A percentile compares a stretch with the other conserved stretches of the same genome.
These are phyloP conservation scores for Euglossa dilemma DNA, from an alignment of 1,140 invertebrate species.

Conservation along the genomic window DNA sequence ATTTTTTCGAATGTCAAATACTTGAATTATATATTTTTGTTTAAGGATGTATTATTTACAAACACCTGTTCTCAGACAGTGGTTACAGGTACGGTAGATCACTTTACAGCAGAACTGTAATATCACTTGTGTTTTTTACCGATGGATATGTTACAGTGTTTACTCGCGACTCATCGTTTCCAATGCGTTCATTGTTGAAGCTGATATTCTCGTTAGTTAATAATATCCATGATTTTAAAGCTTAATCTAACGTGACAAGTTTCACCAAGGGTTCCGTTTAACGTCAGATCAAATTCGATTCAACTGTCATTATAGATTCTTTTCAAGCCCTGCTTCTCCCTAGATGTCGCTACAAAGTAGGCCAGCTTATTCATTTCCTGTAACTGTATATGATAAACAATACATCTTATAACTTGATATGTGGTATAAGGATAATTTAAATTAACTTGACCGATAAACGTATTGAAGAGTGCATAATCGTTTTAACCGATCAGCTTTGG, in stretches of 20 bases:
- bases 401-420: background rate
- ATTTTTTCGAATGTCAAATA: background rate
- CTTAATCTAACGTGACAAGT: conserved; percentile 42
- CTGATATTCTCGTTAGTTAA: conserved; percentile 16
- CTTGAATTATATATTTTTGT: conserved; percentile 11
- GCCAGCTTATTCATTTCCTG: conserved; percentile 38
- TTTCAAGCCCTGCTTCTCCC: conserved; percentile 7
- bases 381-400: conserved; percentile 24
- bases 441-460: background rate
- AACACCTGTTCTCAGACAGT: conserved; percentile 23
- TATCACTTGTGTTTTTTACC: background rate
- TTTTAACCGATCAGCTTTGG: background rate
- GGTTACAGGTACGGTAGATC: conserved; percentile 20
- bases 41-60: conserved; percentile 10
- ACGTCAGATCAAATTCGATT: conserved; percentile 38
- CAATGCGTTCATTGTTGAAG: background rate
- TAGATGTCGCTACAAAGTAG: conserved; percentile 15
- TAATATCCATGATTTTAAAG: conserved; percentile 22
- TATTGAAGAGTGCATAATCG: background rate
- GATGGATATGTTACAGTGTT: conserved; percentile 12
- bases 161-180: conserved; percentile 2
- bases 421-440: background rate
- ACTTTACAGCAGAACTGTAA: conserved; percentile 31
- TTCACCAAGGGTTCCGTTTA: conserved; percentile 22
- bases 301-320: conserved; percentile 45